Evolutionary conservation across 2,888 invertebrate species (phyloP).

Genomic region (Drosophila dives): DNA sequence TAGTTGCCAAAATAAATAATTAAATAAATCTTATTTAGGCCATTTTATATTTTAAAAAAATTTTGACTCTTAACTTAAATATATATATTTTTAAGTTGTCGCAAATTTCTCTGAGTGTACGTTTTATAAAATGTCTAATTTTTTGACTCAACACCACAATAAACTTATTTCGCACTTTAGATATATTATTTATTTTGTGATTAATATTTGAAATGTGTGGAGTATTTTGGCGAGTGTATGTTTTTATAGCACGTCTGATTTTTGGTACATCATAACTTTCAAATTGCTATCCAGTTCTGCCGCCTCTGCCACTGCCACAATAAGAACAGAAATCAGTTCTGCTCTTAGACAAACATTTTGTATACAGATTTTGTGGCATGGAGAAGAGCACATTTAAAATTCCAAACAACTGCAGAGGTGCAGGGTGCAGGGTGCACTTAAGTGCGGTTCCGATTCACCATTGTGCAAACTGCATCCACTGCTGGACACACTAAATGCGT

Average conservation of each 20-base stretch:
- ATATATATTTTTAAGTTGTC: rapidly evolving
- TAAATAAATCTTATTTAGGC: not conserved
- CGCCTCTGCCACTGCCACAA: not conserved
- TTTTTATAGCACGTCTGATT: not conserved
- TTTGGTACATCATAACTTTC: not conserved
- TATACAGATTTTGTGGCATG: not conserved
- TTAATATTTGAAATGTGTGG: not conserved
- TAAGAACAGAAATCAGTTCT: not conserved
- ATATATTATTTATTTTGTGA: not conserved
- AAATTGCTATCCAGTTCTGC: not conserved
- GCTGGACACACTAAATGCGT: not conserved
- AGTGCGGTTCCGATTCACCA: slow-evolving; percentile 5
- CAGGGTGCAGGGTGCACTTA: slow-evolving; percentile 8
- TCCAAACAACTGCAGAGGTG: slow-evolving; percentile 1
- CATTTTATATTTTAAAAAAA: not conserved
- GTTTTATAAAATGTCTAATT: too few relatives aligned
- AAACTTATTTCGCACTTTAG: too few relatives aligned
- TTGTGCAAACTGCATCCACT: slow-evolving; percentile 2
- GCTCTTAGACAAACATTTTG: not conserved
- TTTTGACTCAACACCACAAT: too few relatives aligned
- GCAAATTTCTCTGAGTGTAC: not conserved
- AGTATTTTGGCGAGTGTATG: not conserved
- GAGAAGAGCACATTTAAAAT: not conserved
- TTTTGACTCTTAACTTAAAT: not conserved
- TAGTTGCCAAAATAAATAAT: not conserved